Evolutionary conservation across 1,140 invertebrate species (phyloP).

Genomic region (Lucilia sericata): DNA sequence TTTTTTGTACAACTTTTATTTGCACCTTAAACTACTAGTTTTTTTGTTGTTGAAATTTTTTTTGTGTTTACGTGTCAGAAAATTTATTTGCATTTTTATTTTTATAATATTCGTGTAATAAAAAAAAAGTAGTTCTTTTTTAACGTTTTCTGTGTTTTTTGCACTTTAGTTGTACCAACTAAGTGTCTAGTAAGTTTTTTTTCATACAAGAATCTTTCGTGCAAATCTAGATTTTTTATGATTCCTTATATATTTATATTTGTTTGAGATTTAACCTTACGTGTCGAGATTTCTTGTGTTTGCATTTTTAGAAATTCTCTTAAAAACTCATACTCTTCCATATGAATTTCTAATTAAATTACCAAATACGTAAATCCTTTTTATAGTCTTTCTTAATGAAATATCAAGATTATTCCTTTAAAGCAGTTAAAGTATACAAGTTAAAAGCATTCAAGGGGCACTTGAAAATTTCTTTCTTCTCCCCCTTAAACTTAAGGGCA

Average conservation of each 20-base stretch:
- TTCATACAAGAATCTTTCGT: too few relatives aligned
- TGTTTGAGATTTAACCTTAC: too few relatives aligned
- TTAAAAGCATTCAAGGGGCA: not conserved
- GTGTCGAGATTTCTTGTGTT: too few relatives aligned
- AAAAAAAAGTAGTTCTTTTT: not conserved
- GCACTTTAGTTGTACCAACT: too few relatives aligned
- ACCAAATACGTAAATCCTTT: slow-evolving; percentile 23
- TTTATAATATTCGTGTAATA: not conserved
- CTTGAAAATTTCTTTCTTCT: not conserved
- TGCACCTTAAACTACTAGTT: not conserved
- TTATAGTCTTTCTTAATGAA: not conserved
- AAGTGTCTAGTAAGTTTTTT: too few relatives aligned
- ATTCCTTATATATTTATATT: too few relatives aligned
- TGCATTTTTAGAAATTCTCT: too few relatives aligned
- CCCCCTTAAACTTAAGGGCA: not conserved
- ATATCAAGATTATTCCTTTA: not conserved
- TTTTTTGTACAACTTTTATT: not conserved
- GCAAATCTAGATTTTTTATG: too few relatives aligned
- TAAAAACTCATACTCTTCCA: too few relatives aligned
- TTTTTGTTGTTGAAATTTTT: not conserved
- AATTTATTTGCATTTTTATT: not conserved
- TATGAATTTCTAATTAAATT: slow-evolving; percentile 38
- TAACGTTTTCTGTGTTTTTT: not conserved
- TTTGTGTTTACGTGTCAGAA: not conserved
- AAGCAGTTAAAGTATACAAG: too few relatives aligned